Evolutionary conservation across 2,113 vertebrate genomes (phyloP), one percentile per base, ranked within the genome.

Genomic region (Choloepus hoffmanni): DNA sequence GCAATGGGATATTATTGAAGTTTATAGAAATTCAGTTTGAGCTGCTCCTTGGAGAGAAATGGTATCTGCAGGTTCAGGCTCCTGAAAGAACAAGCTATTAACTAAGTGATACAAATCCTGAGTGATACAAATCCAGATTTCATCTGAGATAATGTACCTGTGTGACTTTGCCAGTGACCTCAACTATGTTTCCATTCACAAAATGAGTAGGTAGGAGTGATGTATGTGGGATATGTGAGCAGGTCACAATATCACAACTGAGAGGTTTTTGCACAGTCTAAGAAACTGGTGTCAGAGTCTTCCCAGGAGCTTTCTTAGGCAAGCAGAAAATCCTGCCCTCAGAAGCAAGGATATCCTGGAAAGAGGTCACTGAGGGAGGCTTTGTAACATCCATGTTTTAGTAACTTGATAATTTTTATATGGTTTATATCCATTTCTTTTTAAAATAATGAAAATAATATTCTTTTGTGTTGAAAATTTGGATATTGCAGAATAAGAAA

Each of bases 381-480:
- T 63, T 43, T 72, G 36, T 16, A 55, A 13, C 19, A 43, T 11
- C 26, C 58, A 5, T 48, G 5, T 72, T 78, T 53, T 2, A 50
- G 7, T 45, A 90, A 43, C 21, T 63, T n/a, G 40, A 55, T 6
- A 92, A 11, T 4, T 90, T 88, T 90, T 45, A 92, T 43, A 33
- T 82, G 2, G 65, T 14, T 19, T 15, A 7, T 68, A 24, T 72
- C 68, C 50, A 50, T n/a, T 83, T 58, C 19, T 21, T 50, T 23
- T 70, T 76, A 84, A 67, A 79, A 92, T 70, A 83, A 79, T 74
- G n/a, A 91, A 77, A 78, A 33, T 30, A 77, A 45, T 45, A 40
- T 65, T 73, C 2, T 89, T 26, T 85, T 72, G 40, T 89, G 19
- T 81, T 95, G 33, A 70, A 94, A 84, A 45, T 73, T 91, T 78